Conservation (phyloP, 2,888 invertebrate genomes). For the Hyposoter didymator region DNA sequence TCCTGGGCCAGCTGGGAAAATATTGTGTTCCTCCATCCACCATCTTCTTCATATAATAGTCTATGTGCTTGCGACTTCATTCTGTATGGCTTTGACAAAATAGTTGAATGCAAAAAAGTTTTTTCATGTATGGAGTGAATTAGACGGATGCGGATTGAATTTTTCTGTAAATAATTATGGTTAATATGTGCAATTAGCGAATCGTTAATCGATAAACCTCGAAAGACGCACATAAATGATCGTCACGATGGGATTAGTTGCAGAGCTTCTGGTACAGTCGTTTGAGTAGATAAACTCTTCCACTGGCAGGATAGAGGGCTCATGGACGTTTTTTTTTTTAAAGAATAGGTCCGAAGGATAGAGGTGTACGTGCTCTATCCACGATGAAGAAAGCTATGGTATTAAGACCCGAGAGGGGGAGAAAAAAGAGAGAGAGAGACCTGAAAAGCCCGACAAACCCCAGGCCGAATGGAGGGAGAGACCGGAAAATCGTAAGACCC, state of each 20-base stretch:
- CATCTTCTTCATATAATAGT: slow-evolving; percentile 2
- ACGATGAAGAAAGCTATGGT: slow-evolving; percentile 10
- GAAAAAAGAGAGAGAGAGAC: slow-evolving; percentile 21
- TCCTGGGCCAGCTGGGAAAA: slow-evolving; percentile 48
- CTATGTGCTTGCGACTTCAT: background rate
- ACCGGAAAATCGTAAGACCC: slow-evolving; percentile 42
- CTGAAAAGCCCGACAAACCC: slow-evolving; percentile 19
- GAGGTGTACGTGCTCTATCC: slow-evolving; percentile 43
- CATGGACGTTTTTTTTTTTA: slow-evolving; percentile 38
- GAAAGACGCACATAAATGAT: slow-evolving; percentile 34
- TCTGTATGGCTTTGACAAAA: slow-evolving; percentile 30
- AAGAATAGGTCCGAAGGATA: slow-evolving; percentile 59
- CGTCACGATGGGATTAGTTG: slow-evolving; percentile 40
- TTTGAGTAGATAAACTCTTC: slow-evolving; percentile 19
- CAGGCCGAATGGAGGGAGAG: slow-evolving; percentile 16
- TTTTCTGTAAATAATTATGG: background rate
- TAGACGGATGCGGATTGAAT: background rate
- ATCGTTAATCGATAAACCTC: slow-evolving; percentile 58
- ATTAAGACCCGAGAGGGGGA: background rate
- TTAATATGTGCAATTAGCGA: slow-evolving; percentile 57
- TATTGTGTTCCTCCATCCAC: slow-evolving; percentile 47
- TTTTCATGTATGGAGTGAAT: slow-evolving; percentile 11
- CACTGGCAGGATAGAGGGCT: slow-evolving; percentile 1
- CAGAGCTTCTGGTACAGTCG: slow-evolving; percentile 16
- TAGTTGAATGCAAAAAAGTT: slow-evolving; percentile 55